Base-by-base conservation (phyloP, 1,140 invertebrate genomes). In the Bombus terrestris region DNA sequence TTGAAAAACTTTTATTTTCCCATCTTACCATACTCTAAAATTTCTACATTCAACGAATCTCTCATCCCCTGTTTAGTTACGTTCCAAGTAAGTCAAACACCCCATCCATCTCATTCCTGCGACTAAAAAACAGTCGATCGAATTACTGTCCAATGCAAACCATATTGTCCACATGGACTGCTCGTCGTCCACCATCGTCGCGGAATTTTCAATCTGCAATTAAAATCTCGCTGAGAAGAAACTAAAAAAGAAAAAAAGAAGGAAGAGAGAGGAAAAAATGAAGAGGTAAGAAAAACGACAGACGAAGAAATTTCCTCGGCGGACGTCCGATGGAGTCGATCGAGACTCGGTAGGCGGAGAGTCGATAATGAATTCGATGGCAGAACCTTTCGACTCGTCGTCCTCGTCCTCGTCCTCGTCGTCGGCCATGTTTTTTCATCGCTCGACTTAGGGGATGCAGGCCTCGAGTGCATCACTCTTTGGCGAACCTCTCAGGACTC, bases 351-450 rank as follows among this genome's bases (percentile, higher is more conserved):
- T 69, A 74, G 88, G 88, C 81, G 83, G 72, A 86, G 84, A 90
- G 89, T 86, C 86, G 86, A 90, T 90, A 90, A 90, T 77, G 75
- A 82, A 89, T 90, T 81, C 86, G 89, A 86, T 90, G 80, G 88
- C 53, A 86, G 86, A 73, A 81, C 85, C 74, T 87, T 89, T 90
- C 88, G 85, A 85, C 41, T 73, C 71, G 41, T 73, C 41, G 71
- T 73, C 71, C 39, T 72, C 75, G 59, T 28, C 57, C 5, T 78
- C 75, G 59, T 77, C 57, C 12, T 41, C 75, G 71, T 83, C 77
- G 89, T 89, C 91, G 86, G 92, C 92, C 92, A 93, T 93, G 90
- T 91, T 93, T 92, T 91, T 92, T 92, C 89, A 82, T 86, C 72
- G 76, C 75, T 64, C 73, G 57, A 90, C 83, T 86, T 90, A 90